Evolutionary conservation across 2,888 invertebrate species (phyloP).

Genomic region (Chirona hameri): DNA sequence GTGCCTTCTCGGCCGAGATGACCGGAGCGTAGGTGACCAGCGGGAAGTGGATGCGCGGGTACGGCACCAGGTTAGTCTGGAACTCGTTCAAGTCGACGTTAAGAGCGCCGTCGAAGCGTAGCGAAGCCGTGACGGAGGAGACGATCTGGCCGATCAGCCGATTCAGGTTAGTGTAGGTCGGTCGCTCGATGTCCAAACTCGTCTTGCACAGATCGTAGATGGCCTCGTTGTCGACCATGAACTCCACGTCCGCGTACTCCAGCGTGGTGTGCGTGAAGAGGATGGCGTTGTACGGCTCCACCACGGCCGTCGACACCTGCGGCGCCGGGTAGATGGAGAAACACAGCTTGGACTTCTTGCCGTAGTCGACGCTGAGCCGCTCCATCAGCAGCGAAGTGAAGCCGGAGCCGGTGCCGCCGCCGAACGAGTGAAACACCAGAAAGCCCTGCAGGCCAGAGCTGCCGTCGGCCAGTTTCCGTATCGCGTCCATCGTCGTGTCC

Average conservation of each 20-base stretch:
- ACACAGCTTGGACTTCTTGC: conserved; percentile 53
- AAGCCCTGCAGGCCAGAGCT: conserved; percentile 51
- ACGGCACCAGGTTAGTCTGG: conserved; percentile 81
- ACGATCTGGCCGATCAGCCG: conserved; percentile 43
- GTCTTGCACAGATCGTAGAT: conserved; percentile 77
- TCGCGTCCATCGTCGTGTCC: conserved; percentile 43
- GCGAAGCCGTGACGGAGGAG: conserved; percentile 47
- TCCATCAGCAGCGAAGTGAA: conserved; percentile 55
- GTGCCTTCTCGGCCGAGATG: conserved; percentile 43
- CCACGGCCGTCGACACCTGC: conserved; percentile 45
- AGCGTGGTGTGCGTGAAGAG: conserved; percentile 61
- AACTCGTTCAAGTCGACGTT: conserved; percentile 83
- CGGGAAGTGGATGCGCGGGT: conserved; percentile 87
- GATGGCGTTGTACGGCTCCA: conserved; percentile 63
- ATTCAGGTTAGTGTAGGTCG: conserved; percentile 36
- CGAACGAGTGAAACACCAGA: conserved; percentile 53
- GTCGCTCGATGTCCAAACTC: conserved; percentile 61
- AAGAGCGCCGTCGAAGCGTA: conserved; percentile 54
- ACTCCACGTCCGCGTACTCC: conserved; percentile 54
- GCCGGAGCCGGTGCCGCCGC: conserved; percentile 54
- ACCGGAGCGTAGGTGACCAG: conserved; percentile 52
- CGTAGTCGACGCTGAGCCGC: conserved; percentile 53
- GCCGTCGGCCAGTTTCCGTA: conserved; percentile 45
- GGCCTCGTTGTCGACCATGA: conserved; percentile 58
- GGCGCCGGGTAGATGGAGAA: conserved; percentile 45